These are phyloP conservation scores for Eueides isabella DNA, from an alignment of 1,140 invertebrate species.

Conservation along the genomic window DNA sequence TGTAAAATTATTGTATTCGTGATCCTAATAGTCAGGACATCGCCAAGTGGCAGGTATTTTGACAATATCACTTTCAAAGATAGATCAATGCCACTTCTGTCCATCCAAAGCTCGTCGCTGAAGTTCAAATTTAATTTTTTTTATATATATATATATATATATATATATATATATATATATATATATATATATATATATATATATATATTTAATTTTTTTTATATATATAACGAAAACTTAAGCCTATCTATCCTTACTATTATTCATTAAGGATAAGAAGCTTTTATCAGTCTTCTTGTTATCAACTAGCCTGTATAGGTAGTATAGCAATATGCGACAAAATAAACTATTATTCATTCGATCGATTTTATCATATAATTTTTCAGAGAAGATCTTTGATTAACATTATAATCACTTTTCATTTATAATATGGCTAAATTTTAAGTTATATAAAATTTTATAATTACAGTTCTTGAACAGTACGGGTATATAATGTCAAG, in stretches of 20 bases:
- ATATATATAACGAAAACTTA: not conserved
- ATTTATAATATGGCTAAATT: not conserved
- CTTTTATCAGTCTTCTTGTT: constrained; percentile 1
- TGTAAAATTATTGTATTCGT: not conserved
- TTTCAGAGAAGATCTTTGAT: too few relatives aligned
- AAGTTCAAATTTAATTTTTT: too few relatives aligned
- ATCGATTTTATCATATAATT: not conserved
- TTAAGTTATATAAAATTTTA: not conserved
- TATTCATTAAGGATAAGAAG: not conserved
- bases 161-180: not conserved
- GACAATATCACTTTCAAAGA: too few relatives aligned
- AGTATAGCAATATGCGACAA: not conserved
- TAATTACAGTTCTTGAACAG: not conserved
- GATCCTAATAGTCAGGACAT: too few relatives aligned
- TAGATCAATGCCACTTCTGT: too few relatives aligned
- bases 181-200: not conserved
- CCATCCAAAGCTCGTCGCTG: too few relatives aligned
- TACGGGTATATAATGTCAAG: not conserved
- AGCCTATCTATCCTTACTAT: not conserved
- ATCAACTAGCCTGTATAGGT: not conserved
- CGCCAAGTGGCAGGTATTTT: too few relatives aligned
- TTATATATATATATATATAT: not conserved
- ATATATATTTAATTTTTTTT: not conserved
- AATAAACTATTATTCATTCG: not conserved
- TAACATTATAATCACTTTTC: not conserved